Evolutionary conservation across 2,888 invertebrate species (phyloP), one percentile per base, ranked within the genome.

Genomic region (Theodoxus fluviatilis): DNA sequence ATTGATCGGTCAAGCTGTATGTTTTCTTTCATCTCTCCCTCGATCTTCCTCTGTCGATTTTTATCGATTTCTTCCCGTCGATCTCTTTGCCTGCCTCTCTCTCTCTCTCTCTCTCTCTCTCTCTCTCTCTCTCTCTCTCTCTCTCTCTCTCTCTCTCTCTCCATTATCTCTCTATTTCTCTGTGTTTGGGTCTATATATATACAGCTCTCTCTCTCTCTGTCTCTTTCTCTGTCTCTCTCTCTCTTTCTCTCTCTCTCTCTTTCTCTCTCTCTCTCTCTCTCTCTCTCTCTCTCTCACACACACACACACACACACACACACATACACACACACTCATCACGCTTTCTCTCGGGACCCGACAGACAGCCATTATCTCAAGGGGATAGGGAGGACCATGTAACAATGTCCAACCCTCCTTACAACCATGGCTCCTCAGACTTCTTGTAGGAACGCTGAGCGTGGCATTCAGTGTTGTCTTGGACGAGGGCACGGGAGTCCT

Each of bases 51-150:
- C 61, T 31, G 25, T 25, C 12, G 25, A 15, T 55, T 33, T 33
- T 61, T 33, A 28, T 33, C 25, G 12, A 12, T 61, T 25, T 61
- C 25, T 35, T 35, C 37, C n/a, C 31, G 37, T 63, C 31, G n/a
- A n/a, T 63, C 63, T 63, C 31, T 31, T 35, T 63, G 37, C 37
- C 31, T 31, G n/a, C 37, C 63, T 63, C n/a, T 31, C 31, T 63
- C 63, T 63, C 31, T 31, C 31, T 31, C n/a, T 63, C 63, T 63
- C 31, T 31, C 31, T 63, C 63, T 61, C 33, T 31, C 31, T 63
- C 63, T 63, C n/a, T 37, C 63, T 63, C 63, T 63, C 63, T 63
- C 31, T 31, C 31, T 35, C 63, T 37, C 31, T 31, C 31, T 63
- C 33, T 63, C n/a, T 37, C 4, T 63, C 33, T 37, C 4, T 37